Base-by-base conservation (phyloP, 2,888 invertebrate species). In the Hydroisotoma schaefferi region DNA sequence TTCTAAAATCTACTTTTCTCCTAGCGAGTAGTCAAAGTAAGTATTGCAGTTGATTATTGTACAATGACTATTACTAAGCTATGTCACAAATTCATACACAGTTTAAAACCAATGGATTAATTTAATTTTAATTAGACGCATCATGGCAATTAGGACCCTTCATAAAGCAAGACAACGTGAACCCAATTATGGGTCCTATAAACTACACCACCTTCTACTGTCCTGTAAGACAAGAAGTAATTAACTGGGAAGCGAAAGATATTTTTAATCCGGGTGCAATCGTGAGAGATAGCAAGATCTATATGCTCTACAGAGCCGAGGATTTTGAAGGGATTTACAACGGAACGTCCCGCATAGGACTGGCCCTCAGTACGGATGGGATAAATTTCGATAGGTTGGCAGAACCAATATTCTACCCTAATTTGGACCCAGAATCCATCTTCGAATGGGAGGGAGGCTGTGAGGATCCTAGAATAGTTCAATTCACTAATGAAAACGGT, bases 271-370 rank as follows among this genome's bases (percentile, higher is more conserved):
- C 70, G 2, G 61, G 68, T 2, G 70, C 70, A 0, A 26, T 70
- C 1, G 64, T 70, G 0, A 52, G 37, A 38, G 55, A 70, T 25
- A 62, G 64, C 3, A 55, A 57, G 33, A 43, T 70, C 22, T 63
- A 70, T 55, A 48, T 70, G 29, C 33, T 70, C 0, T 70, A 70
- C 47, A 51, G 70, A 5, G 70, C 70, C 8, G 70, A 70, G 33
- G 70, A 70, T 25, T 49, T 54, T n/a, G 67, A 61, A 2, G 70
- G 70, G 0, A 43, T 54, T 1, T 63, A 53, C 47, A 29, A 54
- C 28, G 70, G 70, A n/a, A 70, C 70, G 1, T 70, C 70, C 3
- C 56, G 70, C n/a, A 54, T 70, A n/a, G 70, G 70, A 4, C 55
- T 70, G 2, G 70, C 68, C 1, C 49, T 58, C 0, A 68, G 68